These are phyloP conservation scores for Paguma larvata DNA, from an alignment of 2,797 vertebrate species.

Conservation along the genomic window DNA sequence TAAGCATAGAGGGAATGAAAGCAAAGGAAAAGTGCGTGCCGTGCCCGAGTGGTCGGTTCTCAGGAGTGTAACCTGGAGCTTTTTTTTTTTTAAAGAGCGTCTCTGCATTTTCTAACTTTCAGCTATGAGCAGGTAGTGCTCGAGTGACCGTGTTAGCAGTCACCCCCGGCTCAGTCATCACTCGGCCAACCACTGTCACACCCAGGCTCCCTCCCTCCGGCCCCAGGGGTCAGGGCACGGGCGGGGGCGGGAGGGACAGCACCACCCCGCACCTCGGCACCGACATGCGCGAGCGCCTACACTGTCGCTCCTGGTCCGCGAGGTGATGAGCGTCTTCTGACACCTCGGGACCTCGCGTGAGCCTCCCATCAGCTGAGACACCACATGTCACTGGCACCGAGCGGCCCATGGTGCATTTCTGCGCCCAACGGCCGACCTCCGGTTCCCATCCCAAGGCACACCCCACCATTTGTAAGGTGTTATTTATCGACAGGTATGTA, in stretches of 20 bases:
- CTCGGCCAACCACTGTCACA: not conserved
- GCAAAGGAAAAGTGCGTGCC: not conserved
- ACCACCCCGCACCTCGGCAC: not conserved
- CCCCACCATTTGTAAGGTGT: accelerated
- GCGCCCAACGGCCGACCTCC: accelerated
- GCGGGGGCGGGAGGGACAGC: not conserved
- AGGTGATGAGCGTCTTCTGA: accelerated
- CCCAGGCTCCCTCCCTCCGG: not conserved
- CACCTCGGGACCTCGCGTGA: not conserved
- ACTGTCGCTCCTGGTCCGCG: not conserved
- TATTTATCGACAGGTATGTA: accelerated
- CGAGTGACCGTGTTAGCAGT: not conserved
- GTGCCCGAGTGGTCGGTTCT: not conserved
- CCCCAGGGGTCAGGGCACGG: not conserved
- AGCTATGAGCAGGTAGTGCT: not conserved
- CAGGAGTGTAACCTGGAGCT: not conserved
- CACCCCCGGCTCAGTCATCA: accelerated
- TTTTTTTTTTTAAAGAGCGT: not conserved
- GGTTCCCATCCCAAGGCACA: accelerated
- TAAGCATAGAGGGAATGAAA: not conserved
- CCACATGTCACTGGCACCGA: accelerated
- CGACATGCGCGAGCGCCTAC: not conserved
- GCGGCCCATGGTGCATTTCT: not conserved
- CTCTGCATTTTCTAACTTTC: not conserved
- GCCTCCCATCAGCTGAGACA: not conserved